phyloP scores from a whole-genome alignment of 2,797 vertebrate genomes.

The Xerus rutilus region DNA sequence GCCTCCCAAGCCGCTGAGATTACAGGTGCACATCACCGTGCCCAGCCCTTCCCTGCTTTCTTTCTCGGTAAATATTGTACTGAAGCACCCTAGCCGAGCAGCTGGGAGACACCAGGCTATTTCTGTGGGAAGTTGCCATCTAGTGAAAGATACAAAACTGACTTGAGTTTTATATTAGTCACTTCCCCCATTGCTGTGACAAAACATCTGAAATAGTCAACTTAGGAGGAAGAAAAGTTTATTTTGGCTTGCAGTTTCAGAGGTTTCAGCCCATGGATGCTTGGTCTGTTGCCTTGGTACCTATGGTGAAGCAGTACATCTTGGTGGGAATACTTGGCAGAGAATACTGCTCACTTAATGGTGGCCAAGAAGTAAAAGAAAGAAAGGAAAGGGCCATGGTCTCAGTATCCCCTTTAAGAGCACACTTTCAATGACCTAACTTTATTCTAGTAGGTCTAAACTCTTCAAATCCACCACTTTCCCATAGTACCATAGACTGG shows the following conservation, averaged over 20 bases:
- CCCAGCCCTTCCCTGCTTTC: background rate
- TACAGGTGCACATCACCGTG: no score
- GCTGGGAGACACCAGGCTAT: no score
- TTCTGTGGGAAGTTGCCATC: background rate
- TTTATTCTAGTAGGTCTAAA: background rate
- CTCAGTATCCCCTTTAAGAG: background rate
- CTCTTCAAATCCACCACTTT: background rate
- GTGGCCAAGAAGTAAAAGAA: background rate
- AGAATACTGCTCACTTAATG: no score
- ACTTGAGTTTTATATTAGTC: background rate
- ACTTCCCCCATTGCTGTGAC: background rate
- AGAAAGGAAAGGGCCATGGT: background rate
- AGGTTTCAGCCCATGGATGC: background rate
- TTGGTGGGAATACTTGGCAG: no score
- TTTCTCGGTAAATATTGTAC: no score
- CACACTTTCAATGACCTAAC: background rate
- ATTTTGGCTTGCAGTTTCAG: background rate
- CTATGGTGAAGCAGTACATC: background rate
- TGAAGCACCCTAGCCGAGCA: background rate
- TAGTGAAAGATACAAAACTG: background rate
- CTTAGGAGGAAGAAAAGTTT: background rate
- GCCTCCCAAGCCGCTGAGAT: no score
- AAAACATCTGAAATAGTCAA: background rate
- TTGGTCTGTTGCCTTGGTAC: background rate
- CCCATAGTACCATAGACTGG: background rate